These are phyloP conservation scores for Agapostemon virescens DNA, from an alignment of 2,888 invertebrate genomes.

Conservation along the genomic window DNA sequence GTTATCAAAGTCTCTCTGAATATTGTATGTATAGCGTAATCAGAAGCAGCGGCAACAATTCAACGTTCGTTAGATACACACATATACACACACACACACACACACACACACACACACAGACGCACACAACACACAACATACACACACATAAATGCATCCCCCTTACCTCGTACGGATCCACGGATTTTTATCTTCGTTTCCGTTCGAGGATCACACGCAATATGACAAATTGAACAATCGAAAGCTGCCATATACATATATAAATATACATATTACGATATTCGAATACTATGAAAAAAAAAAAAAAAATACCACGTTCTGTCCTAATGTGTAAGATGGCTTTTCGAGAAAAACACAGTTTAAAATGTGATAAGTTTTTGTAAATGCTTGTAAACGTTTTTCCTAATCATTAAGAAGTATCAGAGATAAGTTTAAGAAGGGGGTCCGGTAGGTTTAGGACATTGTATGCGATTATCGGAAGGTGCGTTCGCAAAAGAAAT, in stretches of 20 bases:
- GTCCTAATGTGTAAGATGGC: constrained; percentile 69
- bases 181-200: not conserved
- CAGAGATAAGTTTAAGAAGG: constrained; percentile 66
- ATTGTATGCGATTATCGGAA: constrained; percentile 70
- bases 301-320: constrained; percentile 50
- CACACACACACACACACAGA: not conserved
- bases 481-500: constrained; percentile 63
- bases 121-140: not conserved
- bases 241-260: constrained; percentile 66
- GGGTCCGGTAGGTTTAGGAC: constrained; percentile 67
- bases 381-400: constrained; percentile 80
- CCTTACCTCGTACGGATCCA: not conserved
- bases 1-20: constrained; percentile 67
- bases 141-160: not conserved
- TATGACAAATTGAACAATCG: constrained; percentile 36
- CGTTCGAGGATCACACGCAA: not conserved
- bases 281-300: constrained; percentile 43
- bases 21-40: constrained; percentile 65
- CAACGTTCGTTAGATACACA: constrained; percentile 20
- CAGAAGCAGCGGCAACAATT: constrained; percentile 48
- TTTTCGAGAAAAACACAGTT: constrained; percentile 75
- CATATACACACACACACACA: not conserved
- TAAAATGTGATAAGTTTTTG: constrained; percentile 80
- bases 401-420: constrained; percentile 71
- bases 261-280: constrained; percentile 52